phyloP scores from a whole-genome alignment of 2,113 vertebrate species.

The Pungitius pungitius region DNA sequence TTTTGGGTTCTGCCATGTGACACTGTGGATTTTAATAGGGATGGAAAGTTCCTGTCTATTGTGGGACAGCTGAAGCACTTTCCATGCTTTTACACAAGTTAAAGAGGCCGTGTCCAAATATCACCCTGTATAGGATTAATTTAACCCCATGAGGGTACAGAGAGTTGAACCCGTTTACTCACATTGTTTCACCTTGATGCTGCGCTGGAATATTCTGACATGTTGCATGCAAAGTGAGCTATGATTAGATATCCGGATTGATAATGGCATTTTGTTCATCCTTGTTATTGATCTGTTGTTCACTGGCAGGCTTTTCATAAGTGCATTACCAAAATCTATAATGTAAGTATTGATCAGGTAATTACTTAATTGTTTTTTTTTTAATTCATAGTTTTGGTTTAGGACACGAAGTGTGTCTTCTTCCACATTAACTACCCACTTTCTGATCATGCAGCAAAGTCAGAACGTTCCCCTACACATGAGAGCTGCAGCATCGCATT shows the following conservation, averaged over 20 bases:
- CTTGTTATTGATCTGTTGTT: conserved; percentile 32
- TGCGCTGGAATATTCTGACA: neutral
- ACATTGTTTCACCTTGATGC: neutral
- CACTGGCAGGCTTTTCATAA: conserved; percentile 7
- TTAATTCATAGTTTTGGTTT: neutral
- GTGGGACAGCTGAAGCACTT: conserved; percentile 61
- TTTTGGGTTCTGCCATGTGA: conserved; percentile 73
- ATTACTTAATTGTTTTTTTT: conserved; percentile 37
- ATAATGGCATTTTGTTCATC: neutral
- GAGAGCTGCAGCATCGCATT: conserved; percentile 5
- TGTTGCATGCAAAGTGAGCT: neutral
- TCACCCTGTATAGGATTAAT: conserved; percentile 32
- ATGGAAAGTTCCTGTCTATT: conserved; percentile 73
- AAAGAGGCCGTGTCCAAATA: conserved; percentile 43
- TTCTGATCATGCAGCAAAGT: conserved; percentile 3
- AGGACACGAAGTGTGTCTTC: neutral
- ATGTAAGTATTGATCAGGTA: conserved; percentile 32
- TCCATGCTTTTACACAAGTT: conserved; percentile 57
- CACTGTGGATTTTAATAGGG: conserved; percentile 70
- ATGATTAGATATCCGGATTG: conserved; percentile 16
- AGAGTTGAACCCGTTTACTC: neutral
- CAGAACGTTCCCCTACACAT: neutral
- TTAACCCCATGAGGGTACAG: conserved; percentile 45
- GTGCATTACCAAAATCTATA: conserved; percentile 16
- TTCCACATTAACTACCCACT: conserved; percentile 1